Evolutionary conservation across 2,113 vertebrate species (phyloP), one percentile per base, ranked within the genome.

Genomic region (Asarcornis scutulata): DNA sequence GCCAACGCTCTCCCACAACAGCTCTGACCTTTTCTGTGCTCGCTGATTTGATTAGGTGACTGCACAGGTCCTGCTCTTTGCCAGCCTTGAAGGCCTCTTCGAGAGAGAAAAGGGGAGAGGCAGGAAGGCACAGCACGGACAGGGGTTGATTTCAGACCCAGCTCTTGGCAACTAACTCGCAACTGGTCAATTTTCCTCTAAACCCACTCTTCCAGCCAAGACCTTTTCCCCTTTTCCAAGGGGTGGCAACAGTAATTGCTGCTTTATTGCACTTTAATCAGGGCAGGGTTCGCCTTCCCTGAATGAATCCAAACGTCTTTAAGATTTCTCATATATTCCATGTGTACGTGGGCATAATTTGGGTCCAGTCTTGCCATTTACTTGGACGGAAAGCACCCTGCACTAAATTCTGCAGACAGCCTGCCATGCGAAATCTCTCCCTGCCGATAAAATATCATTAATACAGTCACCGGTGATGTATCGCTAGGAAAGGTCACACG

Each of bases 1-100:
- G 77, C 64, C 87, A 93, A 38, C 83, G 26, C 63, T 71, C 71
- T 76, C 94, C 46, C 60, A 38, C 94, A 86, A 85, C 42, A 50
- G 82, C 90, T 85, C 58, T 96, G 97, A 96, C 97, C 96, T 98
- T 97, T 97, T 89, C 90, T 86, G 73, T 46, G 34, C 85, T 89
- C 34, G 59, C 53, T 63, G 74, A 69, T 89, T 89, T 92, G 86
- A 95, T 92, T 94, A 95, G 85, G 86, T 91, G 67, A 85, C 50
- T 79, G 25, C 71, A 87, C 83, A 13, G 67, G 48, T 62, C 87
- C 95, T 92, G 74, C 90, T 85, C 76, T 93, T 91, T 73, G 38
- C 31, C 83, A 90, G 20, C 81, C 85, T 89, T 91, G 71, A 79
- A 50, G 78, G 84, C 80, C 48, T 63, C 23, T 68, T 74, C 46